Base-by-base conservation (phyloP, 2,888 invertebrate genomes). In the Mythimna vitellina region DNA sequence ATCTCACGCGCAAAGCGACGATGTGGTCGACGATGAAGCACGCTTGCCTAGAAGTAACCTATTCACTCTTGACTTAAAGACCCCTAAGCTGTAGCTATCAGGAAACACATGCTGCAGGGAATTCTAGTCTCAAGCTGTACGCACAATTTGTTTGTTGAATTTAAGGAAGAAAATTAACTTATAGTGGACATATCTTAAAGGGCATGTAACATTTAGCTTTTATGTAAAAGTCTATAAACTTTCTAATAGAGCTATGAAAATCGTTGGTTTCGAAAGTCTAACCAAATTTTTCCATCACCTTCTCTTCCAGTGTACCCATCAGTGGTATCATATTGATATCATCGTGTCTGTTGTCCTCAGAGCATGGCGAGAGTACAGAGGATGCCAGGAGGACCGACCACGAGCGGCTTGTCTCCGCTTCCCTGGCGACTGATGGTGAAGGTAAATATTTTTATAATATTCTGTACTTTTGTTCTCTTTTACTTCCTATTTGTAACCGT, bases 401-500 rank as follows among this genome's bases (percentile, higher is more conserved):
- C 81, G 96, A 96, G 92, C 96, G 97, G 95, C 97, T 97, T 92
- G 97, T 96, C 87, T 97, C 97, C 85, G 98, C 97, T 88, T 98
- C 98, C 84, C 97, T 98, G 89, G 98, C 98, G 92, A 98, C 98
- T 91, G 98, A 98, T 93, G 98, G 98, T 89, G 98, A 98, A 97
- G 98, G 98, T 98, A 96, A 96, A 96, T 93, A 42, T 54, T 17
- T 42, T 49, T 49, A 14, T 7, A 7, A 49, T 20, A 7, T 42
- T 42, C 5, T 42, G 14, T 12, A 14, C 14, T 42, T 42, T 14
- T 4, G 42, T 14, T 42, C 42, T 12, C 14, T 42, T 14, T 14
- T 42, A 14, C 12, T 42, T 42, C 5, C 1, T 35, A 8, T 35
- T 7, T 35, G 1, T 35, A 35, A 35, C 35, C 8, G 35, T 35